These are phyloP conservation scores for Phenganax subtilis DNA, from an alignment of 92 coral and sea anemone species.

Conservation along the genomic window DNA sequence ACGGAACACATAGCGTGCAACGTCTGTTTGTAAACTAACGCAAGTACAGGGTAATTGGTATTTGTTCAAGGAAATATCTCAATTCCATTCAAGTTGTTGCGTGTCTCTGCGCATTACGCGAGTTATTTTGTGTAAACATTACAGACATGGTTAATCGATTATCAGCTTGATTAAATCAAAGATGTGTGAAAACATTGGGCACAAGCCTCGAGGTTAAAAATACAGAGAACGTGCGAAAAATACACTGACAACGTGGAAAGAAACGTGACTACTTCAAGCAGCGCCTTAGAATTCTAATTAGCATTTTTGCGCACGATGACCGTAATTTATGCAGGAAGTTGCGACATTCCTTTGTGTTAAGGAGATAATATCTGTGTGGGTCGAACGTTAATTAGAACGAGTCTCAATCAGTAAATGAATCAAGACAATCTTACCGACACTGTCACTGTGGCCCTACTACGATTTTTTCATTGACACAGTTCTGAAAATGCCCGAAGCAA, in stretches of 20 bases:
- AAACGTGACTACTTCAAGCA: background rate
- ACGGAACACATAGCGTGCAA: too few relatives aligned
- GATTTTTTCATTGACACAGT: background rate
- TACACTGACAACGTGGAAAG: too few relatives aligned
- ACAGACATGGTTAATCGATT: background rate
- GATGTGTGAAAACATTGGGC: background rate
- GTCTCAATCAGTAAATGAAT: constrained; percentile 1
- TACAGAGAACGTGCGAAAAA: too few relatives aligned
- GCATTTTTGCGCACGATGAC: background rate
- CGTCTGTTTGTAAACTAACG: too few relatives aligned
- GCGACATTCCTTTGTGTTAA: background rate
- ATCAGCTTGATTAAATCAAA: background rate
- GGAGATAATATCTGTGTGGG: background rate
- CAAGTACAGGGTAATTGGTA: background rate
- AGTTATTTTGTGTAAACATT: background rate
- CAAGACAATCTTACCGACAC: constrained; percentile 1
- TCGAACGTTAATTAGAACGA: background rate
- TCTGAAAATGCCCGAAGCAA: background rate
- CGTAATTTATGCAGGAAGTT: background rate
- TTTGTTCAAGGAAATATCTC: background rate
- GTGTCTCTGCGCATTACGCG: background rate
- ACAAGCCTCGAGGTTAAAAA: too few relatives aligned
- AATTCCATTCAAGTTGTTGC: background rate
- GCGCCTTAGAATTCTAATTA: background rate
- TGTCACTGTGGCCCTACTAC: background rate